These are phyloP conservation scores for Pteronotus mesoamericanus DNA, from an alignment of 2,797 vertebrate species.

Conservation along the genomic window DNA sequence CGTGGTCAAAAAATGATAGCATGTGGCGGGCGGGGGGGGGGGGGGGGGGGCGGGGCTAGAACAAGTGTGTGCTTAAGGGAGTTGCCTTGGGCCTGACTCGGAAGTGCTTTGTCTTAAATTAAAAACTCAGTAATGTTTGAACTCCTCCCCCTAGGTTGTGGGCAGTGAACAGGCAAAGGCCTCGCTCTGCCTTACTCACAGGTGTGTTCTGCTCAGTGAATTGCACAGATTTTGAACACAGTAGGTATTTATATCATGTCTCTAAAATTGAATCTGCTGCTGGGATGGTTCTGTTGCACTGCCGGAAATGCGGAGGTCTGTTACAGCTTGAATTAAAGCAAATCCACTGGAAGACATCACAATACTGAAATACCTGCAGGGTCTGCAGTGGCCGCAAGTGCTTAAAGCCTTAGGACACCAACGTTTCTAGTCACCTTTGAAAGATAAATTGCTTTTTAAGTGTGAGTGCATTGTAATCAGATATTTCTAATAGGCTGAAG, in stretches of 20 bases:
- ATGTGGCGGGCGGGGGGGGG: neutral
- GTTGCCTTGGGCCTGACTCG: neutral
- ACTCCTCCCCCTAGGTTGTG: neutral
- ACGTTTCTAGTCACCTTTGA: neutral
- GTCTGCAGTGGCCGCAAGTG: neutral
- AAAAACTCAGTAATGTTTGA: neutral
- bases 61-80: neutral
- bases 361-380: neutral
- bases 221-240: neutral
- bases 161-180: neutral
- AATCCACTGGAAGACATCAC: neutral
- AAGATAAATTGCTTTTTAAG: constrained; percentile 19
- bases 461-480: neutral
- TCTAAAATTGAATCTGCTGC: neutral
- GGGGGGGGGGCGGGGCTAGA: neutral
- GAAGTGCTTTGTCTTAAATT: neutral
- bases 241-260: neutral
- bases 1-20: neutral
- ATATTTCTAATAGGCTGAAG: constrained; percentile 19
- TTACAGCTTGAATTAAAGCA: neutral
- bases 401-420: neutral
- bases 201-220: neutral
- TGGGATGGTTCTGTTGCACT: neutral
- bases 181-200: neutral
- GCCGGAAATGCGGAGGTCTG: neutral